Conservation (phyloP, 1,140 invertebrate genomes). For the Ganaspis sp. region DNA sequence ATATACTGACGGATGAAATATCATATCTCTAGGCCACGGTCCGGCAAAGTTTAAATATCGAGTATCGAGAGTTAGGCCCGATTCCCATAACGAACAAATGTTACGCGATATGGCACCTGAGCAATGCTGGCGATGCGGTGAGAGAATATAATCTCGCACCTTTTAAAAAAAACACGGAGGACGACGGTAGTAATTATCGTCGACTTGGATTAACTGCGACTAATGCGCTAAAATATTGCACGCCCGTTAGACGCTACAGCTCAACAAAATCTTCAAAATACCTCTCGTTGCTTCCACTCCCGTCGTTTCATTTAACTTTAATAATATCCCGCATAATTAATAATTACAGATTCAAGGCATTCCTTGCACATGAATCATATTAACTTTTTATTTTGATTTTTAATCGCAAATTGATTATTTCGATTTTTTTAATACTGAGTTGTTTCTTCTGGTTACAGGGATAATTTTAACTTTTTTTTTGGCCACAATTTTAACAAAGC, state of each 20-base stretch:
- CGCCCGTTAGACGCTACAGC: background rate
- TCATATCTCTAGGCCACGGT: conserved; percentile 56
- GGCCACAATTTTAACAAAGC: too few species aligned
- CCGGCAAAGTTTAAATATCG: conserved; percentile 54
- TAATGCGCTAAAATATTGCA: background rate
- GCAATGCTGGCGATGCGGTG: conserved; percentile 37
- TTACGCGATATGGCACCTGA: conserved; percentile 49
- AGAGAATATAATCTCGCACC: conserved; percentile 14
- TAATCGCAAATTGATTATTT: too few species aligned
- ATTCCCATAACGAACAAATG: conserved; percentile 55
- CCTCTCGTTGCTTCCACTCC: background rate
- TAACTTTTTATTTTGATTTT: background rate
- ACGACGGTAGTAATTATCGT: conserved; percentile 25
- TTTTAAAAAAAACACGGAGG: conserved; percentile 16
- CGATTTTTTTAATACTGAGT: too few species aligned
- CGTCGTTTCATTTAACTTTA: background rate
- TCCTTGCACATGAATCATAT: background rate
- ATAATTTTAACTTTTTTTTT: too few species aligned
- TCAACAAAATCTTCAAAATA: background rate
- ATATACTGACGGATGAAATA: conserved; percentile 52
- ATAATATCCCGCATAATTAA: conserved; percentile 7
- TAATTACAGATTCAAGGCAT: conserved; percentile 5
- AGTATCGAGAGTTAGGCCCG: conserved; percentile 48
- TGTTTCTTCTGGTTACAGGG: too few species aligned
- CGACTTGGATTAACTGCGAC: conserved; percentile 14